Evolutionary conservation across 2,113 vertebrate species (phyloP).

Genomic region (Zapus hudsonius): DNA sequence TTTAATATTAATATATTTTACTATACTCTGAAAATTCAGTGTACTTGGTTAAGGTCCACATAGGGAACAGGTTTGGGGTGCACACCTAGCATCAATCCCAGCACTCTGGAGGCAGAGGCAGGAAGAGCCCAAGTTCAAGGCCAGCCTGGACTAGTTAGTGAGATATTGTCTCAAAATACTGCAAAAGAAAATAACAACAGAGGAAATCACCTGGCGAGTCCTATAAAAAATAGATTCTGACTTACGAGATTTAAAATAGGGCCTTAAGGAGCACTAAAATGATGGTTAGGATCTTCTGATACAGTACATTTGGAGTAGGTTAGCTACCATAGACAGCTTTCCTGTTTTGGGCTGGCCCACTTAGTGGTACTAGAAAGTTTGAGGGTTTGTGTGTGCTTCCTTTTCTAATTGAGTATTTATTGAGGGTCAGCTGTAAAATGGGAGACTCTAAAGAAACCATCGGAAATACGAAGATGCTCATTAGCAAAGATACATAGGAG

Average conservation of each 20-base stretch:
- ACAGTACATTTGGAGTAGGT: background rate
- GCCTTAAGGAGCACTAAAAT: background rate
- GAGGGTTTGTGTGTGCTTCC: background rate
- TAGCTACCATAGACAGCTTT: background rate
- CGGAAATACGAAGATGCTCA: background rate
- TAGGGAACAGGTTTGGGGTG: background rate
- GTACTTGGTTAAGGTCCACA: constrained; percentile 37
- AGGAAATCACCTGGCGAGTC: background rate
- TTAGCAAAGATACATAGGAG: background rate
- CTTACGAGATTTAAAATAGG: constrained; percentile 1
- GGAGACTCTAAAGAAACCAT: background rate
- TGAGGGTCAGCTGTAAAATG: background rate
- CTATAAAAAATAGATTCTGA: background rate
- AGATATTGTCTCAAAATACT: too few relatives aligned
- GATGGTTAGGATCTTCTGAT: background rate
- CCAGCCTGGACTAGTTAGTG: background rate
- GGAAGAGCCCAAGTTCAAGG: background rate
- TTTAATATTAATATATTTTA: background rate
- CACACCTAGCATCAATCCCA: background rate
- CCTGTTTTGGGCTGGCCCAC: background rate
- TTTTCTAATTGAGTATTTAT: background rate
- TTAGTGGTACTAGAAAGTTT: background rate
- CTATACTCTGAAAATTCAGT: background rate
- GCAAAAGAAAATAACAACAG: background rate
- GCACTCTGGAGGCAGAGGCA: background rate